Percentiles rank a stretch among this genome's conserved stretches.
Conservation (phyloP, 2,797 vertebrate species). For the Sebastes hubbsi region DNA sequence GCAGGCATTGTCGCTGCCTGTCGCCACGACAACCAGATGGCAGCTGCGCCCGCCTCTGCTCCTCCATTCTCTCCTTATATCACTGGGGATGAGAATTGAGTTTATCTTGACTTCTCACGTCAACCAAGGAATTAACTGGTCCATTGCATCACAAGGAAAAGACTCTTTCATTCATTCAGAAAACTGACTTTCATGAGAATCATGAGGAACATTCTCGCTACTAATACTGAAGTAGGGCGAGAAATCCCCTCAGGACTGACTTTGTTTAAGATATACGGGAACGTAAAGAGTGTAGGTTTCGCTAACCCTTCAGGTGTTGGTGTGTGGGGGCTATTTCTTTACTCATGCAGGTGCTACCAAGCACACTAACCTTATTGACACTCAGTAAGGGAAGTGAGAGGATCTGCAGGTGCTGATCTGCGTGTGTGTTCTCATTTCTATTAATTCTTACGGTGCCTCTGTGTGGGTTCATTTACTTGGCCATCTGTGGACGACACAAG, state of each 20-base stretch:
- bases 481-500: constrained; percentile 54
- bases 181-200: background rate
- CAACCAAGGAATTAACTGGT: background rate
- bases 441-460: constrained; percentile 45
- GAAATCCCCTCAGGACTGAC: background rate
- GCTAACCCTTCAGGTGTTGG: constrained; percentile 15
- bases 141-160: background rate
- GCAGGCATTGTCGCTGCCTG: constrained; percentile 19
- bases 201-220: background rate
- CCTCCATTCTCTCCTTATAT: background rate
- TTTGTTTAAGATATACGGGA: constrained; percentile 3
- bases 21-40: constrained; percentile 60
- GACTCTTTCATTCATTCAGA: background rate
- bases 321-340: background rate
- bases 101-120: background rate
- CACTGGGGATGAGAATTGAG: background rate
- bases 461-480: constrained; percentile 49
- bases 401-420: constrained; percentile 43
- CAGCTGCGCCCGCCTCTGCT: constrained; percentile 36
- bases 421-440: constrained; percentile 58
- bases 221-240: background rate
- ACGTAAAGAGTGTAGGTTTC: constrained; percentile 14
- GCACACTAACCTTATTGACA: constrained; percentile 14
- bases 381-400: constrained; percentile 15
- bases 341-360: constrained; percentile 14